Base-by-base conservation (phyloP, 2,888 invertebrate species). In the Troglohyphantes excavatus region DNA sequence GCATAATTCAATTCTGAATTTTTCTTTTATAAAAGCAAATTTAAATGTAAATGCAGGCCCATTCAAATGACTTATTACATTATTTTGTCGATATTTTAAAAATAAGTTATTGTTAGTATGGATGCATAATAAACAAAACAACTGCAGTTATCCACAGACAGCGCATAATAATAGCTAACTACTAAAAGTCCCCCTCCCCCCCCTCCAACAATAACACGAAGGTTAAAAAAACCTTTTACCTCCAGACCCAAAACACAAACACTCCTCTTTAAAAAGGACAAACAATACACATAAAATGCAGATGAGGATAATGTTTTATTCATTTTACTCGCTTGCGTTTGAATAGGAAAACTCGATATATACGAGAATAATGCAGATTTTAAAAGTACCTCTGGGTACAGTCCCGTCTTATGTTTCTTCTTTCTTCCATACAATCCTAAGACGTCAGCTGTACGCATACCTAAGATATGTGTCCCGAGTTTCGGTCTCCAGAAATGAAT, bases 251-350 rank as follows among this genome's bases (percentile, higher is more conserved):
- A n/a, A n/a, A 33, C 23, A 33, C 33, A 68, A 19, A 33, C 68
- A 68, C n/a, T 27, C 13, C 27, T 17, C 68, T 19, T 29, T 7
- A 68, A 19, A 68, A n/a, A 17, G n/a, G 11, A 26, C 26, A 23
- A 65, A 65, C 65, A 65, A 26, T 21, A 23, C 68, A 21, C 68
- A 33, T n/a, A 33, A 68, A 33, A 68, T 68, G 65, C 65, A 68
- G 33, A 68, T 68, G 27, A 33, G 68, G 17, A 1, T 27, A 23
- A 68, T 68, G 68, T 68, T 68, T 68, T 68, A 68, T 68, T 68
- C 68, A 68, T 68, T 33, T 33, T n/a, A 27, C 23, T 19, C 23
- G 33, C 29, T 68, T 53, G 17, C 53, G 33, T 68, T 68, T 68
- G 68, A 68, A 68, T 68, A 33, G 11, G 29, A 29, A 68, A 19